Conservation (phyloP, 2,113 vertebrate genomes). For the Erinaceus europaeus region DNA sequence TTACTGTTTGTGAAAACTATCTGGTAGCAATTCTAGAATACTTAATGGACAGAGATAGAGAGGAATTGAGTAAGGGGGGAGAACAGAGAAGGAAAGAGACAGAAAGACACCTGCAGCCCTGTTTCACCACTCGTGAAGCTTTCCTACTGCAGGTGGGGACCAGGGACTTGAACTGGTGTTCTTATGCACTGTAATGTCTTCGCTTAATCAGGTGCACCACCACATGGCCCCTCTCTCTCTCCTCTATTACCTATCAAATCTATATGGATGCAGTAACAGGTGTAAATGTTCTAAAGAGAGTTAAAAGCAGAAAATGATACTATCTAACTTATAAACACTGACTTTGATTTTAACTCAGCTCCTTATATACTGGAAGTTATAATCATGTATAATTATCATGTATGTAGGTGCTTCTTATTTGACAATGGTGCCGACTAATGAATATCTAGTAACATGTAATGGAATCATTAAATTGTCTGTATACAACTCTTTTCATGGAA, state of each 20-base stretch:
- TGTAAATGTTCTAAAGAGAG: neutral
- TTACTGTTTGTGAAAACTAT: too few relatives aligned
- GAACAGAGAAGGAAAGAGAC: too few relatives aligned
- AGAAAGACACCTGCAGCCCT: too few relatives aligned
- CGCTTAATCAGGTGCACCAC: too few relatives aligned
- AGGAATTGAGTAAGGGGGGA: too few relatives aligned
- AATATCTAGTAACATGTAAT: neutral
- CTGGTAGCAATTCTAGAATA: too few relatives aligned
- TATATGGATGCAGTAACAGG: neutral
- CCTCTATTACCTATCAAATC: neutral
- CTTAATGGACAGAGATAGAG: too few relatives aligned
- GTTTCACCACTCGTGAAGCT: too few relatives aligned
- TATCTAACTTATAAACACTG: constrained; percentile 13
- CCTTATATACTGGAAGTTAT: accelerated
- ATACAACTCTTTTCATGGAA: neutral
- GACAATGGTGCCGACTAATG: neutral
- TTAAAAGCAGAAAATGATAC: neutral
- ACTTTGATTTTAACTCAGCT: constrained; percentile 19
- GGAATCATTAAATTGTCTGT: neutral
- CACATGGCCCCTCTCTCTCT: too few relatives aligned
- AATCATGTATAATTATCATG: constrained; percentile 7
- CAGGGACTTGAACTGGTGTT: too few relatives aligned
- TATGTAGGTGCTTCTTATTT: neutral
- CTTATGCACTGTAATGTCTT: too few relatives aligned
- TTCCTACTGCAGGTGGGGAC: too few relatives aligned